Base-by-base conservation (phyloP, 1,140 invertebrate genomes). In the Aradophagus sp. region DNA sequence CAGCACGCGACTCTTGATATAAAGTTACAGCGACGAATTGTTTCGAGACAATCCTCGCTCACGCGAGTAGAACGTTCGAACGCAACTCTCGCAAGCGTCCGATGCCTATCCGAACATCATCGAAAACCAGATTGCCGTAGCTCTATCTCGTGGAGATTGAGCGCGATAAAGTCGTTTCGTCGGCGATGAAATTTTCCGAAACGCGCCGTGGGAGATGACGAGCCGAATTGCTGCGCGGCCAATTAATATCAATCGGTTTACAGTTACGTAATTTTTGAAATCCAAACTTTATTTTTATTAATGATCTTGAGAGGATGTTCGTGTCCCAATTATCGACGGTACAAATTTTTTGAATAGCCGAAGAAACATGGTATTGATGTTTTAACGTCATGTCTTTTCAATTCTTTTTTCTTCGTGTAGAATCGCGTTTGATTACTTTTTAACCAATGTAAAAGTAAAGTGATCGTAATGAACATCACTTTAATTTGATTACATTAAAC, bases 1-100 rank as follows among this genome's bases (percentile, higher is more conserved):
- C 39, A 53, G 59, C 48, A 63, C 59, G 59, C 48, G 59, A 53
- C 48, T 14, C 16, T 5, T 8, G 20, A 62, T 29, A 62, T 62
- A 42, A 59, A 26, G 15, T 62, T 62, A 62, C 44, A 15, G 23
- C 10, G 27, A 50, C 27, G 26, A 53, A 59, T 63, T 39, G 48
- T 53, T 63, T 45, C 45, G n/a, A 47, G 34, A 47, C 44, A 6
- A n/a, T 5, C 8, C 8, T 53, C 36, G 27, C 41, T 47, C 41
- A 53, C 2, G 16, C 42, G 32, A 39, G 13, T 1, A 39, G 55
- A 58, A 47, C 45, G 31, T 19, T 14, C 20, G 47, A 47, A 26
- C 17, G 27, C 39, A 39, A 45, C 41, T 47, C 32, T 39, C 8
- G 19, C 38, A 27, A 7, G 27, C 31, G 17, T 27, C 17, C 19